A percentile compares a stretch with the other conserved stretches of the same genome.
Evolutionary conservation across 2,888 invertebrate species (phyloP).

Genomic region (Mallateleia sp.): DNA sequence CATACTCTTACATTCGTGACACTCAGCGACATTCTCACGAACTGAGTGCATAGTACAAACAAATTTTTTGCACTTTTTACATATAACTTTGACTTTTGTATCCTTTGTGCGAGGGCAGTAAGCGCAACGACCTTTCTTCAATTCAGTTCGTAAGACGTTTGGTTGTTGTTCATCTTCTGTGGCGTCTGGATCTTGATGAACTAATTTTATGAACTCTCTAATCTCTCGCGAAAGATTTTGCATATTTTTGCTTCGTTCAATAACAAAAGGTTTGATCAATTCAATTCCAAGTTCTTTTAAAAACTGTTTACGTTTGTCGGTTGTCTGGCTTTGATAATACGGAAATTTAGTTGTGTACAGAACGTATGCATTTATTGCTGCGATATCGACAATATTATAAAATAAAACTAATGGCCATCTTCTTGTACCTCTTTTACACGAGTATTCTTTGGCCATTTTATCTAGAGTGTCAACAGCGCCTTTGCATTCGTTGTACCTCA

Average conservation of each 20-base stretch:
- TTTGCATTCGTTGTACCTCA: slow-evolving; percentile 25
- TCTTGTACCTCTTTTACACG: slow-evolving; percentile 12
- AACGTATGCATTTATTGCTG: slow-evolving; percentile 3
- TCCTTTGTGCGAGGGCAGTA: slow-evolving; percentile 21
- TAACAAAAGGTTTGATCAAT: slow-evolving; percentile 12
- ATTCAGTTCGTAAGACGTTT: neutral
- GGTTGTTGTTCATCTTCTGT: slow-evolving; percentile 2
- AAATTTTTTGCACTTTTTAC: neutral
- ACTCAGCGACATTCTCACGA: too few species aligned
- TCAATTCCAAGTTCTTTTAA: slow-evolving; percentile 15
- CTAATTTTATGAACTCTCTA: neutral
- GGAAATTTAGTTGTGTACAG: slow-evolving; percentile 3
- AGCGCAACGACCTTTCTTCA: slow-evolving; percentile 16
- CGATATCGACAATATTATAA: slow-evolving; percentile 44
- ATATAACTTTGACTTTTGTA: slow-evolving; percentile 23
- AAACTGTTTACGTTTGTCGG: neutral
- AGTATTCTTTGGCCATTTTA: slow-evolving; percentile 35
- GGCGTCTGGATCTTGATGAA: neutral
- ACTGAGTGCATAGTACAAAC: too few species aligned
- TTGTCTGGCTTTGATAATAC: neutral
- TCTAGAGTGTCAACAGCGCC: slow-evolving; percentile 19
- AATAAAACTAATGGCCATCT: slow-evolving; percentile 44
- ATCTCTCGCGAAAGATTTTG: slow-evolving; percentile 2
- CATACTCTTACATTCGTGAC: too few species aligned
- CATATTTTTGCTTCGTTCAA: neutral